A percentile compares a stretch with the other conserved stretches of the same genome.
Conservation (phyloP, 2,113 vertebrate genomes). For the Ellobius talpinus region DNA sequence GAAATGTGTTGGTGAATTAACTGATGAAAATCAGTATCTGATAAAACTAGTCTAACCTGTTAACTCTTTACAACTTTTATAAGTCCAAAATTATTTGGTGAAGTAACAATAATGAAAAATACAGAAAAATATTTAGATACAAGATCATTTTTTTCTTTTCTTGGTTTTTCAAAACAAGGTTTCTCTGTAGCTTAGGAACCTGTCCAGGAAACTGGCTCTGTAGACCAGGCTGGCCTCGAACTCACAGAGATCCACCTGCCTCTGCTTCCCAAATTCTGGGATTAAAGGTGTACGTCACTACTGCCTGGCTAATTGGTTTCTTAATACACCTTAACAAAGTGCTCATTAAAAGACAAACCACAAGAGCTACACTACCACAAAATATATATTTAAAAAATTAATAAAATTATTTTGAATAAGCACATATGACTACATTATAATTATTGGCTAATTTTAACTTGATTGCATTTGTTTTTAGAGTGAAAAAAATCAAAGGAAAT, state of each 20-base stretch:
- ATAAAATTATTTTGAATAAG: neutral
- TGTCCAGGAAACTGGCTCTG: too few species aligned
- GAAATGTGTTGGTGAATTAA: neutral
- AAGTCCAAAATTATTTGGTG: neutral
- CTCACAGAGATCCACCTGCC: too few species aligned
- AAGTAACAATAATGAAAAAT: neutral
- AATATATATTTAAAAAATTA: neutral
- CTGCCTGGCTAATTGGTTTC: neutral
- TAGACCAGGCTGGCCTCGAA: too few species aligned
- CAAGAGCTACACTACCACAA: neutral
- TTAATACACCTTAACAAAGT: neutral
- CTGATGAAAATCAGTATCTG: neutral
- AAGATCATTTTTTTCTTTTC: neutral
- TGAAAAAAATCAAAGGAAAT: conserved; percentile 12
- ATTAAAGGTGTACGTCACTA: too few species aligned
- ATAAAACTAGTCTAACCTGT: neutral
- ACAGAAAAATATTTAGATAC: neutral
- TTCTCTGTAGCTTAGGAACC: too few species aligned
- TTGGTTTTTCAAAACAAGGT: too few species aligned
- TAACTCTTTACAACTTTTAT: neutral
- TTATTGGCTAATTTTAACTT: neutral
- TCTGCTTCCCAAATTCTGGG: too few species aligned
- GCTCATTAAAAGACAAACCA: neutral
- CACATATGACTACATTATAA: neutral
- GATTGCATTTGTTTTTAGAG: neutral